Evolutionary conservation across 2,113 vertebrate genomes (phyloP).

Genomic region (Dicerorhinus sumatrensis): DNA sequence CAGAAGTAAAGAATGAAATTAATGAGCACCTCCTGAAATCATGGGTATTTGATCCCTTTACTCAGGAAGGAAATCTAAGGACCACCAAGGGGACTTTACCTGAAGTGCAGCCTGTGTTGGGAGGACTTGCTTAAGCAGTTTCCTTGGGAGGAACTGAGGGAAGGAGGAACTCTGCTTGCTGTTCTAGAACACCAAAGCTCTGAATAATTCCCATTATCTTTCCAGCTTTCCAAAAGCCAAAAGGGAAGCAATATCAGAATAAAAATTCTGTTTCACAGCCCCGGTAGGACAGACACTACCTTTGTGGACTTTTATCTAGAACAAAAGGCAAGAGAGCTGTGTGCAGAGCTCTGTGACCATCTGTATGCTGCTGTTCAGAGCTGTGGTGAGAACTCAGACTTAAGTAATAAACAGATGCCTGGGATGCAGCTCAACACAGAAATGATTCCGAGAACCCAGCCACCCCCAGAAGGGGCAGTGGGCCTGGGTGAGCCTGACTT

Average conservation of each 20-base stretch:
- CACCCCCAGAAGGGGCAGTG: conserved; percentile 34
- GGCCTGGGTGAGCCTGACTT: neutral
- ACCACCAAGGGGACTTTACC: neutral
- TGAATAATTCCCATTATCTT: neutral
- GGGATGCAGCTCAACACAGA: neutral
- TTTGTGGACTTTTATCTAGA: neutral
- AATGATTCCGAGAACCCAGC: conserved; percentile 30
- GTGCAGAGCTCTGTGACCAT: too few relatives aligned
- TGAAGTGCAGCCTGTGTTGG: neutral
- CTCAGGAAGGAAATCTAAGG: neutral
- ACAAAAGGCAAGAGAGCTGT: neutral
- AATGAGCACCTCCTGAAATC: neutral
- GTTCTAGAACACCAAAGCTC: neutral
- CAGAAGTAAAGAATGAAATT: neutral
- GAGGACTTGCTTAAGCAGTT: neutral
- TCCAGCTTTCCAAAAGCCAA: neutral
- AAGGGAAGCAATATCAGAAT: neutral
- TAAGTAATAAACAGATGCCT: neutral
- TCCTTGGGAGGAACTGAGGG: neutral
- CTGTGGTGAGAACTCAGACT: neutral
- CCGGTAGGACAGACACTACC: neutral
- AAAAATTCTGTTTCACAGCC: neutral
- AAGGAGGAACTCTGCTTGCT: neutral
- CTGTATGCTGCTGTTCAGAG: neutral
- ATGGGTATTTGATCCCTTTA: neutral